A percentile compares a stretch with the other conserved stretches of the same genome.
phyloP scores from a whole-genome alignment of 2,888 invertebrate species.

The Hyppa rectilinea region DNA sequence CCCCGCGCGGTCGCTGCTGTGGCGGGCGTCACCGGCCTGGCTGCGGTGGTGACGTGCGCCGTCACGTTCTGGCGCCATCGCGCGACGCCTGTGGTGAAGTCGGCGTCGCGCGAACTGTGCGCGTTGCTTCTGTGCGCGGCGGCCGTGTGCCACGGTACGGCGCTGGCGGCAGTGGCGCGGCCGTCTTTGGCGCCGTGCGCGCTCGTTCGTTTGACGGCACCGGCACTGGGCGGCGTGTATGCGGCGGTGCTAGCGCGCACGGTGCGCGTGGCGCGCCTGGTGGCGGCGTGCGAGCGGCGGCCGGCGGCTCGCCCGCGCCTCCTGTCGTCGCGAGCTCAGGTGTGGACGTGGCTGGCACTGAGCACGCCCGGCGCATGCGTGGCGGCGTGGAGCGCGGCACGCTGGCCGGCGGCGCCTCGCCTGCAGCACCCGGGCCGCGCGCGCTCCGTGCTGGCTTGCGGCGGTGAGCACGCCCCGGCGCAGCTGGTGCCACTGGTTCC shows the following conservation, averaged over 20 bases:
- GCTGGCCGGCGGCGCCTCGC: slow-evolving; percentile 86
- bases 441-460: slow-evolving; percentile 92
- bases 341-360: slow-evolving; percentile 91
- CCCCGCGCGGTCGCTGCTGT: slow-evolving; percentile 77
- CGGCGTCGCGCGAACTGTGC: slow-evolving; percentile 92
- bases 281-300: slow-evolving; percentile 78
- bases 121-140: slow-evolving; percentile 91
- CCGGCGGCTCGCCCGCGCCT: slow-evolving; percentile 64
- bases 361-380: slow-evolving; percentile 85
- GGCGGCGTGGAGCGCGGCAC: slow-evolving; percentile 91
- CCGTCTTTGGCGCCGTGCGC: slow-evolving; percentile 67
- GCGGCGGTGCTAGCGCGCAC: slow-evolving; percentile 75
- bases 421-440: slow-evolving; percentile 87
- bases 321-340: slow-evolving; percentile 88
- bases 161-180: slow-evolving; percentile 90
- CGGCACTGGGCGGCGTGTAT: slow-evolving; percentile 73
- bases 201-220: slow-evolving; percentile 69
- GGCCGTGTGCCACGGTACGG: slow-evolving; percentile 87
- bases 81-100: slow-evolving; percentile 94
- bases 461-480: slow-evolving; percentile 87
- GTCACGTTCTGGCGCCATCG: slow-evolving; percentile 85
- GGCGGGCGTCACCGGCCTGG: slow-evolving; percentile 91
- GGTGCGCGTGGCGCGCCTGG: slow-evolving; percentile 73
- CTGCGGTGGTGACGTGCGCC: slow-evolving; percentile 91
- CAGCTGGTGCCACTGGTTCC: slow-evolving; percentile 92